Conservation (phyloP, 35 echinoderm and acorn worm species). For the Anneissia japonica region DNA sequence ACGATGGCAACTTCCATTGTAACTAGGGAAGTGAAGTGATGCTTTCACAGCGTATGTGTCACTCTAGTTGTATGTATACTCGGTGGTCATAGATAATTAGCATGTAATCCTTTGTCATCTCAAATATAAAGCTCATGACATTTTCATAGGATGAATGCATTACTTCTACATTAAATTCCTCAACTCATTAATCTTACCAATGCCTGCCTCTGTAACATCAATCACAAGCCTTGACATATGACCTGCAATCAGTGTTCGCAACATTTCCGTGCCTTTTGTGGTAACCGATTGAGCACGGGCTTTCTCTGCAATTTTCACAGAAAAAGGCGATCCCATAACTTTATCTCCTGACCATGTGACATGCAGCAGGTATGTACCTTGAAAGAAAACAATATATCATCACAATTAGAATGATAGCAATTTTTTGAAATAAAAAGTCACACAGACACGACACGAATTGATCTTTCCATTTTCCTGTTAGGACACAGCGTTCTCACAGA, state of each 20-base stretch:
- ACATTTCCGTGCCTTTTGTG: slow-evolving; percentile 20
- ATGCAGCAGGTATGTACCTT: slow-evolving; percentile 81
- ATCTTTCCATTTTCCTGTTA: background rate
- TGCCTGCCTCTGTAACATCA: slow-evolving; percentile 69
- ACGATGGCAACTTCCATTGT: too few species aligned
- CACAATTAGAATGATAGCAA: background rate
- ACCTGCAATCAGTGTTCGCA: slow-evolving; percentile 50
- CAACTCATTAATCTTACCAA: too few species aligned
- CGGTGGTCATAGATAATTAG: too few species aligned
- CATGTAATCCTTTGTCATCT: too few species aligned
- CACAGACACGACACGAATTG: background rate
- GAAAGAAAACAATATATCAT: background rate
- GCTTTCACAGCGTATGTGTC: too few species aligned
- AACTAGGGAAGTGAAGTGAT: too few species aligned
- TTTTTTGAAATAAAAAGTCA: background rate
- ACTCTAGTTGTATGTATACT: too few species aligned
- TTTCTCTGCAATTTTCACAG: slow-evolving; percentile 50
- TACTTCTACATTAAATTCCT: too few species aligned
- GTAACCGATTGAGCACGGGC: slow-evolving; percentile 63
- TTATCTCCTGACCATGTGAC: slow-evolving; percentile 88
- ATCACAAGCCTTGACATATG: slow-evolving; percentile 74
- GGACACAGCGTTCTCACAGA: background rate
- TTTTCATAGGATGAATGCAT: too few species aligned
- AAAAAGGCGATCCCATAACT: slow-evolving; percentile 80
- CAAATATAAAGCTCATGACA: too few species aligned